These are phyloP conservation scores for Pachypanchax playfairii DNA, from an alignment of 2,113 vertebrate genomes.

Conservation along the genomic window DNA sequence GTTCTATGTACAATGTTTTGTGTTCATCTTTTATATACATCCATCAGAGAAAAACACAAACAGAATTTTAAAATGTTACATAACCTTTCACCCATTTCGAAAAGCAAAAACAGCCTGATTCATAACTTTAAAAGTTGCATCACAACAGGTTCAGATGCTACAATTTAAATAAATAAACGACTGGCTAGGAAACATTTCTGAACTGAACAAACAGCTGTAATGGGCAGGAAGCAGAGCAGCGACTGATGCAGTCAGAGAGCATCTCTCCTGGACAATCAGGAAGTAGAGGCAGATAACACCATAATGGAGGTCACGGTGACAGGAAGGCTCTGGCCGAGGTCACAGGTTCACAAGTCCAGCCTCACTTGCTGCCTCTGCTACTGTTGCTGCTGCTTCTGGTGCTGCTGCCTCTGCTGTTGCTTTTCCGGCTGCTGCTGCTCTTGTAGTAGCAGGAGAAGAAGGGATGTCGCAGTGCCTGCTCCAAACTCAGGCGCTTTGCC, in stretches of 20 bases:
- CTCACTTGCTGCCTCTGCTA: conserved; percentile 38
- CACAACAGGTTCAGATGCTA: background rate
- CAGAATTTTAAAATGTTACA: conserved; percentile 1
- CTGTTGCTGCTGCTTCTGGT: conserved; percentile 46
- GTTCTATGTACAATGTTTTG: conserved; percentile 36
- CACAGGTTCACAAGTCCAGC: conserved; percentile 22
- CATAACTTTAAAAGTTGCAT: background rate
- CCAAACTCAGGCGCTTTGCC: conserved; percentile 88
- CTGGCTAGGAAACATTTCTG: too few relatives aligned
- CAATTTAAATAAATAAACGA: conserved; percentile 26
- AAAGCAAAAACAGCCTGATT: conserved; percentile 5
- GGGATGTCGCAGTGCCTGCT: conserved; percentile 89
- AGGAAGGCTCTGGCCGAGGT: background rate
- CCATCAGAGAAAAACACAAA: conserved; percentile 31
- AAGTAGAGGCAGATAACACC: conserved; percentile 15
- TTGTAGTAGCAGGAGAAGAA: conserved; percentile 86
- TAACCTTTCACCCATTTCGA: background rate
- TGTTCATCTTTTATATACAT: conserved; percentile 6
- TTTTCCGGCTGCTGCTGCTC: conserved; percentile 49
- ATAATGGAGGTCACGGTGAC: conserved; percentile 18
- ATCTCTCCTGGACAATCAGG: conserved; percentile 83
- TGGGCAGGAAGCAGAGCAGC: conserved; percentile 26
- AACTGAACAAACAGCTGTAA: too few relatives aligned
- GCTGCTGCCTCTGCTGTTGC: conserved; percentile 6
- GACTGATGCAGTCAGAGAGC: conserved; percentile 90